These are phyloP conservation scores for Rambutsinella grinnellia DNA, from an alignment of 2,888 invertebrate genomes.

Conservation along the genomic window DNA sequence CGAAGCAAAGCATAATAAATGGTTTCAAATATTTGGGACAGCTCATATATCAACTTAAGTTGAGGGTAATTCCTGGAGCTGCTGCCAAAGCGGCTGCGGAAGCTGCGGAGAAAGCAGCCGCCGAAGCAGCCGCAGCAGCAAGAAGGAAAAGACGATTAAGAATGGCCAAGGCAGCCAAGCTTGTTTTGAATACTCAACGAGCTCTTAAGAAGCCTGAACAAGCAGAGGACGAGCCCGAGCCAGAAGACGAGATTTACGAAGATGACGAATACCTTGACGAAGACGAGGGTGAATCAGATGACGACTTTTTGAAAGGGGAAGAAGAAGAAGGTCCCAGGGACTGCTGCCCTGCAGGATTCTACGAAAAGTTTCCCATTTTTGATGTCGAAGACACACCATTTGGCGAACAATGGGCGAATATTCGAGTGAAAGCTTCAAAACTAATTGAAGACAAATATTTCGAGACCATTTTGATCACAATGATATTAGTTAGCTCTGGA, in stretches of 20 bases:
- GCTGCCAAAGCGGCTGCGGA: conserved; percentile 80
- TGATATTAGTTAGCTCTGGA: conserved; percentile 98
- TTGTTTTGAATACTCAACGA: conserved; percentile 64
- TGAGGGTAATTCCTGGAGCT: conserved; percentile 79
- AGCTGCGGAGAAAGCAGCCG: not conserved
- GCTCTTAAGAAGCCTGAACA: not conserved
- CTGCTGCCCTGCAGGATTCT: conserved; percentile 92
- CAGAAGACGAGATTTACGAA: conserved; percentile 75
- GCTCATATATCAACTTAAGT: conserved; percentile 68
- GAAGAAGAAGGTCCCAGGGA: conserved; percentile 86
- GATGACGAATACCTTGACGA: conserved; percentile 69
- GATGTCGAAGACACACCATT: conserved; percentile 85
- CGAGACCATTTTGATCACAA: conserved; percentile 98
- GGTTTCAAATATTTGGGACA: conserved; percentile 17
- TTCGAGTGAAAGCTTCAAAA: conserved; percentile 86
- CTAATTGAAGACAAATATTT: conserved; percentile 99
- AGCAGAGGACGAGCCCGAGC: not conserved
- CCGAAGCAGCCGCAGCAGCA: not conserved
- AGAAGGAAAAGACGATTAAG: conserved; percentile 50
- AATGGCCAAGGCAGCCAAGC: conserved; percentile 57
- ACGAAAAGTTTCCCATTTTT: conserved; percentile 87
- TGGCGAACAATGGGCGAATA: conserved; percentile 94
- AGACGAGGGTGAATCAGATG: conserved; percentile 34
- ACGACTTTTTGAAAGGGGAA: conserved; percentile 51
- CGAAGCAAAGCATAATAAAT: conserved; percentile 72